These are phyloP conservation scores for Aphis craccivora DNA, from an alignment of 1,140 invertebrate genomes.

Conservation along the genomic window DNA sequence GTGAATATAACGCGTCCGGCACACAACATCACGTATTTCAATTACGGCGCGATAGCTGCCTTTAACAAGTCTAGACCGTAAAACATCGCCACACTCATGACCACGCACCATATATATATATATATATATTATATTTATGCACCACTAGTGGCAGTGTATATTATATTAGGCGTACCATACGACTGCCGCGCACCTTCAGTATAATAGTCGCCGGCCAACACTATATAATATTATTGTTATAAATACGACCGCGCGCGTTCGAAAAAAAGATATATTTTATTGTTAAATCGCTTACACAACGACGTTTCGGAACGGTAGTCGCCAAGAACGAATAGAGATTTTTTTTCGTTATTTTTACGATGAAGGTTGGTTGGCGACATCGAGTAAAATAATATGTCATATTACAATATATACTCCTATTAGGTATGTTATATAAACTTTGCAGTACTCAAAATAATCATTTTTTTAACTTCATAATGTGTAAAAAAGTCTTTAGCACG, in stretches of 20 bases:
- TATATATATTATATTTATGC: background rate
- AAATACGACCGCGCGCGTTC: background rate
- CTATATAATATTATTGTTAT: background rate
- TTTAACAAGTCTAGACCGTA: slow-evolving; percentile 50
- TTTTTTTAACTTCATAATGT: background rate
- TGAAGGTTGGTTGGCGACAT: too few relatives aligned
- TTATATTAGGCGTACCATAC: background rate
- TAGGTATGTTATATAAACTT: background rate
- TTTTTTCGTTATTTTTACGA: background rate
- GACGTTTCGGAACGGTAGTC: background rate
- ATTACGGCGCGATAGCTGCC: slow-evolving; percentile 33
- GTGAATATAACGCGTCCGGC: slow-evolving; percentile 32
- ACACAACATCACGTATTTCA: slow-evolving; percentile 50
- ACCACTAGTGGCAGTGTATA: too few relatives aligned
- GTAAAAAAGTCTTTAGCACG: background rate
- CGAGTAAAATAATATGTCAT: too few relatives aligned
- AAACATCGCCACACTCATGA: slow-evolving; percentile 16
- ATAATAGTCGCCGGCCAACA: background rate
- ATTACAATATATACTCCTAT: background rate
- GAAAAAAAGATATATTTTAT: slow-evolving; percentile 7
- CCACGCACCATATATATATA: background rate
- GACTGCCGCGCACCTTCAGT: too few relatives aligned
- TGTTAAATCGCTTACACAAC: background rate
- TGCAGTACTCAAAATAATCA: background rate
- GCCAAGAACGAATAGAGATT: background rate